These are phyloP conservation scores for Naja naja DNA, from an alignment of 2,113 vertebrate genomes.

Conservation along the genomic window DNA sequence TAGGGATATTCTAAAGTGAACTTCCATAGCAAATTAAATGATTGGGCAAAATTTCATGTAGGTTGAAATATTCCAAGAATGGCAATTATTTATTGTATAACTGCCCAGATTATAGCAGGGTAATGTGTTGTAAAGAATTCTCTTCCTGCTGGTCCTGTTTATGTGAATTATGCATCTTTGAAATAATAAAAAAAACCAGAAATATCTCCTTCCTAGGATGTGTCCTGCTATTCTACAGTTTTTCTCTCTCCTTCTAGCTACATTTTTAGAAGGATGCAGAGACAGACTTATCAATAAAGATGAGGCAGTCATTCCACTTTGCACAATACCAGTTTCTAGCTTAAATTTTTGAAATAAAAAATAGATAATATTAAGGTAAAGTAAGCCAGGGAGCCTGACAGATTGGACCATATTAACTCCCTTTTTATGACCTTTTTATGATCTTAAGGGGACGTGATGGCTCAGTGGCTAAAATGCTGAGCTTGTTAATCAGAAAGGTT, in stretches of 20 bases:
- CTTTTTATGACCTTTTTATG: background rate
- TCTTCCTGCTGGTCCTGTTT: background rate
- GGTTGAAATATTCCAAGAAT: background rate
- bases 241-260: background rate
- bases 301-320: background rate
- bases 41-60: background rate
- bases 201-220: background rate
- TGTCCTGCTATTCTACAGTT: background rate
- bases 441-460: too few relatives aligned
- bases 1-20: background rate
- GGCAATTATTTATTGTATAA: slow-evolving; percentile 24
- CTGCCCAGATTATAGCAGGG: background rate
- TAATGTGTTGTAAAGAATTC: background rate
- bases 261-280: background rate
- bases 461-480: too few relatives aligned
- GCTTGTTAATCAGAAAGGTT: too few relatives aligned
- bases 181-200: background rate
- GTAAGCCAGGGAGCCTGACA: background rate
- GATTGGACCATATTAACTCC: background rate
- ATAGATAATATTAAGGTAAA: background rate
- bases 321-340: background rate
- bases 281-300: background rate
- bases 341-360: background rate
- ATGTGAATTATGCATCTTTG: background rate
- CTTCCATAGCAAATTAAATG: slow-evolving; percentile 7